Evolutionary conservation across 2,888 invertebrate species (phyloP).

Genomic region (Gymnoscelis rufifasciata): DNA sequence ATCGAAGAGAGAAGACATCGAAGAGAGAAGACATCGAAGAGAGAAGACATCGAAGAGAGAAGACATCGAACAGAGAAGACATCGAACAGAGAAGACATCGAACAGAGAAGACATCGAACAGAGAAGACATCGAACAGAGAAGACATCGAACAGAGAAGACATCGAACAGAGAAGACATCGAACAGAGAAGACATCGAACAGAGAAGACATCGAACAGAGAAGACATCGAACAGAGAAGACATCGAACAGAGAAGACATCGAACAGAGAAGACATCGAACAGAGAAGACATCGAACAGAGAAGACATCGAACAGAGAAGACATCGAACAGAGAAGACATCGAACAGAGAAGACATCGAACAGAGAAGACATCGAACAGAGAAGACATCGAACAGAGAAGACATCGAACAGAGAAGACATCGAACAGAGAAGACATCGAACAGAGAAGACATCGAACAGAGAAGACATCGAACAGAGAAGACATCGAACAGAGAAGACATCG

Average conservation of each 20-base stretch:
- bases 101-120: constrained; percentile 16
- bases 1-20: constrained; percentile 13
- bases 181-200: constrained; percentile 13
- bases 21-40: constrained; percentile 17
- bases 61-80: constrained; percentile 15
- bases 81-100: constrained; percentile 10
- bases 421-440: constrained; percentile 13
- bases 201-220: constrained; percentile 16
- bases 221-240: constrained; percentile 12
- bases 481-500: constrained; percentile 9
- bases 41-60: constrained; percentile 11
- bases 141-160: constrained; percentile 16
- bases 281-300: constrained; percentile 15
- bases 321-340: constrained; percentile 6
- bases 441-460: constrained; percentile 11
- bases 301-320: constrained; percentile 10
- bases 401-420: background rate
- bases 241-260: constrained; percentile 9
- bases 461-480: constrained; percentile 18
- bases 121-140: constrained; percentile 13
- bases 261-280: constrained; percentile 13
- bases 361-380: constrained; percentile 16
- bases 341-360: constrained; percentile 9
- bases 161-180: constrained; percentile 9
- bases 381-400: constrained; percentile 14